Conservation (phyloP, 2,888 invertebrate species). For the Tetanocera ferruginea region DNA sequence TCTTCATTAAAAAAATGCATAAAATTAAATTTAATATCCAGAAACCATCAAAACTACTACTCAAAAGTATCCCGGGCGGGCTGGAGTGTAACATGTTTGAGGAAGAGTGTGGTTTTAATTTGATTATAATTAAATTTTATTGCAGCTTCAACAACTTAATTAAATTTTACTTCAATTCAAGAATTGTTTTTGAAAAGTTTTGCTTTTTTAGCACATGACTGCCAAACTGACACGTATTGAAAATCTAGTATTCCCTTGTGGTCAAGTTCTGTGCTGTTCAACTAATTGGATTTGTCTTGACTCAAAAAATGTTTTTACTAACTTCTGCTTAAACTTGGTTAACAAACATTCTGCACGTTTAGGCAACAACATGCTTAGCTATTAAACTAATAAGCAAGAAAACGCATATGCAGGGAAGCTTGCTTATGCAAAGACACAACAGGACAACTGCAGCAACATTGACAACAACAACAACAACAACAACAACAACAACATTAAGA, state of each 20-base stretch:
- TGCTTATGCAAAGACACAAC: slow-evolving; percentile 14
- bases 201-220: too few species aligned
- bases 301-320: neutral
- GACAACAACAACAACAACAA: neutral
- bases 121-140: neutral
- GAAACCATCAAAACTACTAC: too few species aligned
- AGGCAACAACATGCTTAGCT: slow-evolving; percentile 13
- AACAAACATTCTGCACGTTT: neutral
- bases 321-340: neutral
- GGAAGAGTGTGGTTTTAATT: too few species aligned
- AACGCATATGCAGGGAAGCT: neutral
- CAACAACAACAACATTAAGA: neutral
- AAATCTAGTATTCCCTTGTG: too few species aligned
- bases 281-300: slow-evolving; percentile 2
- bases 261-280: neutral
- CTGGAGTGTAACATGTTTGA: too few species aligned
- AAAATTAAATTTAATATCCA: too few species aligned
- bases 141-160: neutral
- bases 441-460: neutral
- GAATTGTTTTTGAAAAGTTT: too few species aligned
- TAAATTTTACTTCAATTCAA: too few species aligned
- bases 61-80: too few species aligned
- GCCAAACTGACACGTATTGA: too few species aligned
- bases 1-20: too few species aligned
- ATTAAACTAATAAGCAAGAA: slow-evolving; percentile 32